phyloP scores from a whole-genome alignment of 2,797 vertebrate genomes.

The Crenichthys baileyi region DNA sequence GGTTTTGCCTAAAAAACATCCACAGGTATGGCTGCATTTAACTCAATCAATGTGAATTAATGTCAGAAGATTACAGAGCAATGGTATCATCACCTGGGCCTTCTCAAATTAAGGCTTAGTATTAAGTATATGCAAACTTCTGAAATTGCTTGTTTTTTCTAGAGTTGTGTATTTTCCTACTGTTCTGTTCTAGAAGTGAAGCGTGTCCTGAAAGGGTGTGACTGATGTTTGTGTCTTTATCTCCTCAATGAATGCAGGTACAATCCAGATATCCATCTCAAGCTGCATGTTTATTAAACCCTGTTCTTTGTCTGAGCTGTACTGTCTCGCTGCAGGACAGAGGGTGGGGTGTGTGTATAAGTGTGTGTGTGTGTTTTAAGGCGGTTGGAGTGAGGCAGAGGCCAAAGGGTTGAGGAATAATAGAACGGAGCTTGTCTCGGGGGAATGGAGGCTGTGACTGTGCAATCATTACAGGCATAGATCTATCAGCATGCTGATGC shows the following conservation, averaged over 20 bases:
- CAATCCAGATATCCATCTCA: slow-evolving; percentile 53
- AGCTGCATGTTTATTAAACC: slow-evolving; percentile 63
- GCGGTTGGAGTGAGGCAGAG: slow-evolving; percentile 36
- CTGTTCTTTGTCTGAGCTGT: slow-evolving; percentile 68
- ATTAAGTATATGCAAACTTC: neutral
- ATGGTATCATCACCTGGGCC: neutral
- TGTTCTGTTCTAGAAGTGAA: neutral
- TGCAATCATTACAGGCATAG: slow-evolving; percentile 83
- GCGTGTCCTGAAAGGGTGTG: neutral
- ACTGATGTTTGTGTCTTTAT: slow-evolving; percentile 8
- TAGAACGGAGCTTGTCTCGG: slow-evolving; percentile 77
- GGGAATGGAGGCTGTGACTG: slow-evolving; percentile 79
- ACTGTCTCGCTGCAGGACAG: slow-evolving; percentile 25
- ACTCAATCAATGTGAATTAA: neutral
- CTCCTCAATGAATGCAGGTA: slow-evolving; percentile 39
- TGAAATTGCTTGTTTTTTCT: neutral
- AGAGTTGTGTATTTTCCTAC: neutral
- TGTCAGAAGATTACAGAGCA: neutral
- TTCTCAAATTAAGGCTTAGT: neutral
- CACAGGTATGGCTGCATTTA: neutral
- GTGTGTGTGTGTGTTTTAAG: slow-evolving; percentile 12
- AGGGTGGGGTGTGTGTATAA: slow-evolving; percentile 8
- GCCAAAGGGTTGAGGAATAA: slow-evolving; percentile 72
- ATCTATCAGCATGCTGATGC: slow-evolving; percentile 79
- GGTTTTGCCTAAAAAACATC: neutral